Conservation (phyloP, 2,113 vertebrate species). For the Zingel zingel region DNA sequence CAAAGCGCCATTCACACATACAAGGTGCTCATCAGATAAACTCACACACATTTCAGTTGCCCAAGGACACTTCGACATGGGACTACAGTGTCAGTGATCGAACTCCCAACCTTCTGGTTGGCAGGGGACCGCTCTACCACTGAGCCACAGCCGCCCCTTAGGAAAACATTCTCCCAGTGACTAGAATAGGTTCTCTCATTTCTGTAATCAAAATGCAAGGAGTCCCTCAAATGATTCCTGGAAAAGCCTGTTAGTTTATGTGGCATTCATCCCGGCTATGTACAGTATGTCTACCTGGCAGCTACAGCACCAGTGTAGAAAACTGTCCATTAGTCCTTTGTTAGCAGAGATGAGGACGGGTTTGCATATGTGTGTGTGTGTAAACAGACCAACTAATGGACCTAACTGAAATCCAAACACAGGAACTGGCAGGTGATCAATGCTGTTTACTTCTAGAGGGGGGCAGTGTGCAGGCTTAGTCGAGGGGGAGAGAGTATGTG, state of each 20-base stretch:
- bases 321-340: constrained; percentile 70
- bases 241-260: constrained; percentile 40
- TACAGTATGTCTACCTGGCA: constrained; percentile 69
- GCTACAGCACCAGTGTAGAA: constrained; percentile 38
- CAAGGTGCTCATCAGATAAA: too few species aligned
- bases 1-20: too few species aligned
- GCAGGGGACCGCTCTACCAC: too few species aligned
- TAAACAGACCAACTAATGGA: constrained; percentile 78
- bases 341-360: constrained; percentile 47
- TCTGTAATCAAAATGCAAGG: not conserved
- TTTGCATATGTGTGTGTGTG: constrained; percentile 47
- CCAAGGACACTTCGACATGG: too few species aligned
- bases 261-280: constrained; percentile 59
- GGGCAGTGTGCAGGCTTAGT: constrained; percentile 35
- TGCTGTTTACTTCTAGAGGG: constrained; percentile 64
- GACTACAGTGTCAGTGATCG: too few species aligned
- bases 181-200: not conserved
- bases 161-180: not conserved
- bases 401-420: constrained; percentile 76
- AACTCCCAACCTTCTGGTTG: too few species aligned
- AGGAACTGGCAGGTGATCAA: constrained; percentile 72
- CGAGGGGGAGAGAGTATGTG: not conserved
- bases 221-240: constrained; percentile 19
- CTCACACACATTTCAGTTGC: too few species aligned
- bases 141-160: too few species aligned